Conservation (phyloP, 2,888 invertebrate species). For the Carcina quercana region DNA sequence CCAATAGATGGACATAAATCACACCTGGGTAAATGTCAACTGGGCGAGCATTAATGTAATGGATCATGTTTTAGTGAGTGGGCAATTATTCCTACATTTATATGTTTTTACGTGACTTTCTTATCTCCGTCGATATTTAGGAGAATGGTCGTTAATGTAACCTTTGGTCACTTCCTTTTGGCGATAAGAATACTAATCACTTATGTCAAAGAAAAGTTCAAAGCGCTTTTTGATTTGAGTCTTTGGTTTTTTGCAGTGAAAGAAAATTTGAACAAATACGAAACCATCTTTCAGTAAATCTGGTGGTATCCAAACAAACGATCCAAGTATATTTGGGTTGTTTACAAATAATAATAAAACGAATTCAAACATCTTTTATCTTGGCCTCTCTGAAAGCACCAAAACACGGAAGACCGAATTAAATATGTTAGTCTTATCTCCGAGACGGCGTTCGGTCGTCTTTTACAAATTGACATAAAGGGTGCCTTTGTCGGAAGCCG, state of each 20-base stretch:
- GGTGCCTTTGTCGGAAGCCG: constrained; percentile 28
- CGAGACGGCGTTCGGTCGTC: constrained; percentile 17
- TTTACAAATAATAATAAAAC: too few species aligned
- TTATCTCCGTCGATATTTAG: constrained; percentile 16
- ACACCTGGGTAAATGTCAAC: constrained; percentile 20
- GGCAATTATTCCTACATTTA: constrained; percentile 10
- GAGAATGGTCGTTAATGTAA: constrained; percentile 21
- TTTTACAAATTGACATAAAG: constrained; percentile 21
- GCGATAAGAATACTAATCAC: constrained; percentile 15
- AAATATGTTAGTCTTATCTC: constrained; percentile 24
- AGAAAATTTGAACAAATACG: too few species aligned
- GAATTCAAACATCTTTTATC: too few species aligned
- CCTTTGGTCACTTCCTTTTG: constrained; percentile 20
- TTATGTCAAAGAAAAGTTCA: not conserved
- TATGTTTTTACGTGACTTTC: constrained; percentile 8
- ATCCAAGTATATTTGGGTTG: too few species aligned
- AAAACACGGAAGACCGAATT: constrained; percentile 22
- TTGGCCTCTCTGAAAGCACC: constrained; percentile 14
- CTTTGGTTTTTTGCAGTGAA: too few species aligned
- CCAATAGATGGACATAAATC: constrained; percentile 45
- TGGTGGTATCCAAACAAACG: too few species aligned
- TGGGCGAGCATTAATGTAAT: constrained; percentile 12
- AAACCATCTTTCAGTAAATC: too few species aligned
- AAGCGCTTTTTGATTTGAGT: not conserved
- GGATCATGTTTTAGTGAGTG: constrained; percentile 8